Evolutionary conservation across 2,888 invertebrate species (phyloP).

Genomic region (Globia sparganii): DNA sequence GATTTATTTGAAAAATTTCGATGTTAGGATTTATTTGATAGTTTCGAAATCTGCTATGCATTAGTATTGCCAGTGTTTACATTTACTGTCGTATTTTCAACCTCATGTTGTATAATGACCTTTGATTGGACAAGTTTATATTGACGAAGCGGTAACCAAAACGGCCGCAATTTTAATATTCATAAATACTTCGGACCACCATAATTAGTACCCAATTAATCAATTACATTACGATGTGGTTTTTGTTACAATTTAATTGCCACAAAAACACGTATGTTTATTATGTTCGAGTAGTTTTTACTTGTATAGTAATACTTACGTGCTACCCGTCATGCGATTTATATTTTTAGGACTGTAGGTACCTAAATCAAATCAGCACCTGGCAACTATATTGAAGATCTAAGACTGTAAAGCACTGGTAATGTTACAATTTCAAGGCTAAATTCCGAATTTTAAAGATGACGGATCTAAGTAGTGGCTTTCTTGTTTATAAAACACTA

Average conservation of each 20-base stretch:
- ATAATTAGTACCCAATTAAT: slow-evolving; percentile 33
- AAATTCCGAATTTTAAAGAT: too few relatives aligned
- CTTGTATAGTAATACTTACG: background rate
- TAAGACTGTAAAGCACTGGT: background rate
- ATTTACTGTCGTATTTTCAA: too few relatives aligned
- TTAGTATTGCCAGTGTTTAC: too few relatives aligned
- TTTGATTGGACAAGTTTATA: background rate
- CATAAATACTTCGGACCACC: too few relatives aligned
- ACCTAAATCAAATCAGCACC: background rate
- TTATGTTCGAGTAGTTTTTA: slow-evolving; percentile 35
- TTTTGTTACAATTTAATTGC: slow-evolving; percentile 19
- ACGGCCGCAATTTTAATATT: background rate
- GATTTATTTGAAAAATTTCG: too few relatives aligned
- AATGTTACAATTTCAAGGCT: too few relatives aligned
- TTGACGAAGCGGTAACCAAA: background rate
- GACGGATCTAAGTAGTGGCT: too few relatives aligned
- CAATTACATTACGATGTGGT: background rate
- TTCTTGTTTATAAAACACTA: too few relatives aligned
- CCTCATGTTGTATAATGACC: background rate
- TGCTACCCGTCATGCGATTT: background rate
- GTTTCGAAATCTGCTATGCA: too few relatives aligned
- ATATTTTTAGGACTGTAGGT: background rate
- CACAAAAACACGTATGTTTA: slow-evolving; percentile 30
- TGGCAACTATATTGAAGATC: background rate
- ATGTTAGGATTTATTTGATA: too few relatives aligned